Base-by-base conservation (phyloP, 2,797 vertebrate genomes). In the Petrocephalus schoutedeni region DNA sequence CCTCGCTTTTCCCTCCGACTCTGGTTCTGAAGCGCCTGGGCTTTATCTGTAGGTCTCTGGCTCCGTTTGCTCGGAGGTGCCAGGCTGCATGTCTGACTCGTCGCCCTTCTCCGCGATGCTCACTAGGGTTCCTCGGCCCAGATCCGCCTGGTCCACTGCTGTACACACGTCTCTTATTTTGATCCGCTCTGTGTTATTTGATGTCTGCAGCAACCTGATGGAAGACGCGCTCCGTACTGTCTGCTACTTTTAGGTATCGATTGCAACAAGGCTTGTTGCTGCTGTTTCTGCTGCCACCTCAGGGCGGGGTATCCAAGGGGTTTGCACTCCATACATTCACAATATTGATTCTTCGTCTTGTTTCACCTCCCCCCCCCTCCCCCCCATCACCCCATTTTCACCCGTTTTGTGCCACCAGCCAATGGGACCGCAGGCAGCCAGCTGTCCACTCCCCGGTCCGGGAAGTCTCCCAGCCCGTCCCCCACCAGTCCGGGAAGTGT, bases 401-500 rank as follows among this genome's bases (percentile, higher is more conserved):
- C 87, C 0, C 86, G 2, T 57, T 57, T 57, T 91, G 12, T 54
- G 4, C 85, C 88, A 90, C 89, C 90, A 99, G 98, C 97, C 89
- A 99, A 99, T 93, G 98, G 98, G 91, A 99, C 97, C 83, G 97
- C 97, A 90, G 98, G 98, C 87, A 99, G 98, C 93, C 98, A 98
- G 92, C 97, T 99, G 89, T 99, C 98, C 53, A 99, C 98, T 89
- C 98, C 98, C 45, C 96, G 97, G 21, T 99, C 98, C 83, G 98
- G 98, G 91, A 99, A 99, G 93, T 99, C 98, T 88, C 97, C 97
- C 83, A 98, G 97, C 90, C 98, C 97, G 2, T 98, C 98, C 90
- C 97, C 98, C 89, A 99, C 98, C 91, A 99, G 98, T 93, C 98
- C 98, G 14, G 97, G 97, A 90, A 99, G 98, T 92, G 96, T 98